phyloP scores from a whole-genome alignment of 2,113 vertebrate genomes.

The Eupsittula cactorum region DNA sequence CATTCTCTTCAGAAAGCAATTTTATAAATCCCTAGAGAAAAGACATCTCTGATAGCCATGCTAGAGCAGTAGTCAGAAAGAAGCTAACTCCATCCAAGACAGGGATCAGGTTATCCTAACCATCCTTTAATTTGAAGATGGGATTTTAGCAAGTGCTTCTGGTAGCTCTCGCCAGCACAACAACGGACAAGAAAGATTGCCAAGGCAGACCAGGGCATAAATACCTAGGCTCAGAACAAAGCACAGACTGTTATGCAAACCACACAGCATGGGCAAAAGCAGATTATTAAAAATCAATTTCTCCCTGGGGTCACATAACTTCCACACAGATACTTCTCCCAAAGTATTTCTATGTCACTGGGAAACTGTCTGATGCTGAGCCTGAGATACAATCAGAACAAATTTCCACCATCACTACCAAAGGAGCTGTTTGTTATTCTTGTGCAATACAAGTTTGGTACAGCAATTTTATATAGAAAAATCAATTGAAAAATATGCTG shows the following conservation, averaged over 20 bases:
- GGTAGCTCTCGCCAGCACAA: constrained; percentile 36
- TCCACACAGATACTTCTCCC: constrained; percentile 15
- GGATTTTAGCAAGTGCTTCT: constrained; percentile 64
- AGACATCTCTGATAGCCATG: not conserved
- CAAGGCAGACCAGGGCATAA: constrained; percentile 23
- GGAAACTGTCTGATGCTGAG: not conserved
- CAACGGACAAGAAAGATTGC: constrained; percentile 13
- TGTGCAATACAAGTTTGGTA: not conserved
- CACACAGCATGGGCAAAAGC: not conserved
- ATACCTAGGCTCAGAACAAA: constrained; percentile 38
- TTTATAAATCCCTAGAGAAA: constrained; percentile 34
- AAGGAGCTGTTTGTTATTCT: not conserved
- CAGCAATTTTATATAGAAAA: not conserved
- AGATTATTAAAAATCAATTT: constrained; percentile 53
- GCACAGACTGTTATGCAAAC: constrained; percentile 39
- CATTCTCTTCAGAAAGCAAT: constrained; percentile 26
- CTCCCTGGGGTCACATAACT: constrained; percentile 12
- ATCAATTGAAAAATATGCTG: not conserved
- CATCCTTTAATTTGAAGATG: constrained; percentile 40
- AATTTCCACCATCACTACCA: not conserved
- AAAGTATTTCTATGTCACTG: not conserved
- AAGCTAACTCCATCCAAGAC: constrained; percentile 31
- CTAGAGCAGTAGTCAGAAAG: constrained; percentile 30
- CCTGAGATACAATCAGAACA: not conserved
- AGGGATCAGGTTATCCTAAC: constrained; percentile 45